Evolutionary conservation across 2,113 vertebrate species (phyloP), one percentile per base, ranked within the genome.

Genomic region (Charina bottae): DNA sequence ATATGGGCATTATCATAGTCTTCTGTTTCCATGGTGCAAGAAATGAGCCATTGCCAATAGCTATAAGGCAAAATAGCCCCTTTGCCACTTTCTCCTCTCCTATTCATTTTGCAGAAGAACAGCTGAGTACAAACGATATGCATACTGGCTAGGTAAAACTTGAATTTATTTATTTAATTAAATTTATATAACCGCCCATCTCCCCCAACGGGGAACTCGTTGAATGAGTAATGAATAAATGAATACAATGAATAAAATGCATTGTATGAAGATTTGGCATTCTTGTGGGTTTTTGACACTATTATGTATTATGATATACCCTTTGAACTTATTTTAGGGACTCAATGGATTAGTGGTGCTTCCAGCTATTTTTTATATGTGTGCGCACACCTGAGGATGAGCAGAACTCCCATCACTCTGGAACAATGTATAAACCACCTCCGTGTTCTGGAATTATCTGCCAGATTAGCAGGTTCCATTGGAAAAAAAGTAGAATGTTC

Each of bases 21-120:
- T 96, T 55, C 19, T 64, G 53, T 87, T 87, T 55, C 60, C 85
- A 72, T 87, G 85, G 62, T 55, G 33, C 87, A 26, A 37, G 42
- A 58, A 78, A 42, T 87, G 33, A 72, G 33, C 85, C 26, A 46
- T 21, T 6, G 12, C 12, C 6, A 46, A 42, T 12, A 59, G 11
- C 72, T 24, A 58, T 37, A 49, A 59, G 93, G 94, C 93, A 96
- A 96, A 93, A 94, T 94, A 93, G 93, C 94, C 96, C 93, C 95
- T 95, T 97, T 28, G 90, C 95, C 95, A 95, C 95, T 92, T 93
- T 94, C 95, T 96, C 23, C 42, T 89, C 26, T 53, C n/a, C 6
- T 26, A 53, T 7, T 33, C 62, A 33, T 21, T 42, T 19, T 5
- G 56, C 24, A 11, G n/a, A 37, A 42, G 55, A 88, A 3, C 56